phyloP scores from a whole-genome alignment of 2,888 invertebrate genomes.

The Tipula lateralis region DNA sequence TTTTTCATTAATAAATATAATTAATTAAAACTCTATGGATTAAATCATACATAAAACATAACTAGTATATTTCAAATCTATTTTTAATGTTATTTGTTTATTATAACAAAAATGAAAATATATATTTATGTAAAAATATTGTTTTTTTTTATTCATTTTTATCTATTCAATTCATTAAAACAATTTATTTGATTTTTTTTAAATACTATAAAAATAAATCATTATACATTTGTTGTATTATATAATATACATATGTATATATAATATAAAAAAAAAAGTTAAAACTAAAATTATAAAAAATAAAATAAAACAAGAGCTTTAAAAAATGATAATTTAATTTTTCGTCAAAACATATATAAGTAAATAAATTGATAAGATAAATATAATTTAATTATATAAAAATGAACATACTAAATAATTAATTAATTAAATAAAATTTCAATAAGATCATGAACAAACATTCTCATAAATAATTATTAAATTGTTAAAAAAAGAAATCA shows the following conservation, averaged over 20 bases:
- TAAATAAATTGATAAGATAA: not conserved
- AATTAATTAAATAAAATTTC: not conserved
- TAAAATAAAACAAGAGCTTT: not conserved
- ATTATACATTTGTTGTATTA: not conserved
- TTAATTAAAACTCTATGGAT: not conserved
- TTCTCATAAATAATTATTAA: no score
- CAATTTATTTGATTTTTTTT: not conserved
- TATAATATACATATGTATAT: not conserved
- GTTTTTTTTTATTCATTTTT: not conserved
- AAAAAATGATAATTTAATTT: constrained; percentile 6
- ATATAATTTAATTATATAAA: not conserved
- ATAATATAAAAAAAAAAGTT: not conserved
- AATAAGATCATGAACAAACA: not conserved
- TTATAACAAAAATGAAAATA: not conserved
- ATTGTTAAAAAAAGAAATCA: not conserved
- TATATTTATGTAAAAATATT: not conserved
- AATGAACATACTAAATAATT: not conserved
- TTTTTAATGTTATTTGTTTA: constrained; percentile 3
- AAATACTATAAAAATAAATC: not conserved
- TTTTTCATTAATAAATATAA: not conserved
- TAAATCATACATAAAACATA: not conserved
- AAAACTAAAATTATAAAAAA: not conserved
- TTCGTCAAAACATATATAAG: not conserved
- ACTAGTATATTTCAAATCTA: not conserved
- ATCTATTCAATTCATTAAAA: not conserved